These are phyloP conservation scores for Pogona vitticeps DNA, from an alignment of 2,113 vertebrate species.

Conservation along the genomic window DNA sequence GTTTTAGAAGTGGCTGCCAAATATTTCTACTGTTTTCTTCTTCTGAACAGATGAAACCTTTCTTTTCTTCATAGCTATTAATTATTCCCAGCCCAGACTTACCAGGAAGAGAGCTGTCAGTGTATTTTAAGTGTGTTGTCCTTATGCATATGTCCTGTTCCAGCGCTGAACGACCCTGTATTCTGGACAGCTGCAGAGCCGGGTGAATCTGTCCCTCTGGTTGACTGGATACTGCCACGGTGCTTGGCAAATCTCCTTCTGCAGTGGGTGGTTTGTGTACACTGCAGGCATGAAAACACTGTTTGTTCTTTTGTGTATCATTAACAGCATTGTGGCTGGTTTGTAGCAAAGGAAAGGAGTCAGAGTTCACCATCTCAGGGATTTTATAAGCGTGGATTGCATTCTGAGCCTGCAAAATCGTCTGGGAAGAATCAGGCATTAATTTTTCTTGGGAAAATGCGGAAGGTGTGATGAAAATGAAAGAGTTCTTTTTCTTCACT, in stretches of 20 bases:
- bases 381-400: constrained; percentile 44
- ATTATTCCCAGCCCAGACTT: constrained; percentile 20
- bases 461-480: constrained; percentile 63
- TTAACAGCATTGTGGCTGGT: constrained; percentile 27
- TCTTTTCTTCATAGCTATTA: background rate
- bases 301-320: constrained; percentile 49
- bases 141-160: constrained; percentile 29
- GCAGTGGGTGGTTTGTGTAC: background rate
- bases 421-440: constrained; percentile 47
- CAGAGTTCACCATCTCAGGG: constrained; percentile 58
- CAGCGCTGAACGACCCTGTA: background rate
- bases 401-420: constrained; percentile 60
- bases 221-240: background rate
- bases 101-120: background rate
- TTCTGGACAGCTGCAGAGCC: accelerated
- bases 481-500: constrained; percentile 58
- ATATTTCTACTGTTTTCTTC: background rate
- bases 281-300: constrained; percentile 5
- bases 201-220: background rate
- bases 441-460: constrained; percentile 71
- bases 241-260: constrained; percentile 10
- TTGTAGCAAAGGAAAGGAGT: constrained; percentile 45
- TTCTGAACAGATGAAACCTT: background rate
- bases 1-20: background rate
- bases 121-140: background rate